A percentile compares a stretch with the other conserved stretches of the same genome.
Conservation (phyloP, 2,113 vertebrate genomes). For the Rousettus leschenaultii region DNA sequence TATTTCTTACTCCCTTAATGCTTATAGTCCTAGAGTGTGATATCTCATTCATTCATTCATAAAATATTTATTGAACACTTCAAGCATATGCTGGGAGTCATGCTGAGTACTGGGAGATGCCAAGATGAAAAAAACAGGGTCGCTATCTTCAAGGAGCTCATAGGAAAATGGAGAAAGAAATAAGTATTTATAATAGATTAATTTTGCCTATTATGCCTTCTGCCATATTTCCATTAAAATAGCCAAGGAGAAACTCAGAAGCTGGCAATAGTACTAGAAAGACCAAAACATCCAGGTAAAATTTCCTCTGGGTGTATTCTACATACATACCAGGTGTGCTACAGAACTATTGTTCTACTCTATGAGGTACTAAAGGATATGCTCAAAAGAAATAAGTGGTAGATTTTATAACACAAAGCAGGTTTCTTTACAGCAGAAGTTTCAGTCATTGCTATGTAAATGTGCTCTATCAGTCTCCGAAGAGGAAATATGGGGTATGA, state of each 20-base stretch:
- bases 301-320: neutral
- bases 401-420: neutral
- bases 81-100: neutral
- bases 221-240: neutral
- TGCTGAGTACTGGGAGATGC: neutral
- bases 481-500: neutral
- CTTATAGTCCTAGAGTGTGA: neutral
- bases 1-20: neutral
- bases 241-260: neutral
- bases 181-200: neutral
- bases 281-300: neutral
- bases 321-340: neutral
- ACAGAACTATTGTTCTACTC: neutral
- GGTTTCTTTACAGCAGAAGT: neutral
- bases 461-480: neutral
- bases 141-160: neutral
- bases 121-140: neutral
- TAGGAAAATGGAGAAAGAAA: neutral
- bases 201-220: neutral
- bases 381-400: neutral
- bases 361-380: neutral
- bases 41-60: constrained; percentile 33
- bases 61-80: constrained; percentile 41
- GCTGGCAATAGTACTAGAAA: neutral
- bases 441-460: neutral